These are phyloP conservation scores for Chrosomus eos DNA, from an alignment of 2,797 vertebrate genomes.

Conservation along the genomic window DNA sequence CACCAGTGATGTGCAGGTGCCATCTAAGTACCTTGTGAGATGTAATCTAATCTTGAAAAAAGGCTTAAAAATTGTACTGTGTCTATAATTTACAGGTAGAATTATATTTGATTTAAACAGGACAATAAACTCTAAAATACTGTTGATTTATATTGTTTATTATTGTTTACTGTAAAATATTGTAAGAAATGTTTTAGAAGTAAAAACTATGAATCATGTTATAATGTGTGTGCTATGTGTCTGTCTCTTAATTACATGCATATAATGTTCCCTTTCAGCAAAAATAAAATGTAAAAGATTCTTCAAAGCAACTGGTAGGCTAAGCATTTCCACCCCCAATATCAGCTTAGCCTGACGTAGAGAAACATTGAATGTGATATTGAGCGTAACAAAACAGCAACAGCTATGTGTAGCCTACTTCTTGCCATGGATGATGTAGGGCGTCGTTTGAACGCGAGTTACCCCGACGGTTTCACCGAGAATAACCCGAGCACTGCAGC, in stretches of 20 bases:
- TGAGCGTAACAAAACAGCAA: neutral
- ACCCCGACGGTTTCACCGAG: slow-evolving; percentile 82
- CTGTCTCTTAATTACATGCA: neutral
- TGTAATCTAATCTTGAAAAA: too few relatives aligned
- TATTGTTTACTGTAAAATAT: neutral
- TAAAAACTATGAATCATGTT: neutral
- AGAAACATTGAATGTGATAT: neutral
- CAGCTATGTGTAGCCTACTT: slow-evolving; percentile 57
- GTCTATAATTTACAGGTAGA: neutral
- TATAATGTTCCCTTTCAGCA: neutral
- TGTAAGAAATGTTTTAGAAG: neutral
- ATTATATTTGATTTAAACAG: neutral
- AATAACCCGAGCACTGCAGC: slow-evolving; percentile 85
- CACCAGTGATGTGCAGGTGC: too few relatives aligned
- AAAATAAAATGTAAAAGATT: neutral
- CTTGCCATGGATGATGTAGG: slow-evolving; percentile 69
- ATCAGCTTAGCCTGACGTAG: neutral
- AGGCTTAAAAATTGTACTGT: too few relatives aligned
- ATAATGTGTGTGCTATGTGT: neutral
- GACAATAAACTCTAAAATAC: neutral
- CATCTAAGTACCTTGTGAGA: too few relatives aligned
- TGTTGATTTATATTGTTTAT: neutral
- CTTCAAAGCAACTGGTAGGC: neutral
- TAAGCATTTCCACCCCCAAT: neutral
- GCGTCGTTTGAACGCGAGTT: slow-evolving; percentile 81